Evolutionary conservation across 2,113 vertebrate species (phyloP).

Genomic region (Narcine bancroftii): DNA sequence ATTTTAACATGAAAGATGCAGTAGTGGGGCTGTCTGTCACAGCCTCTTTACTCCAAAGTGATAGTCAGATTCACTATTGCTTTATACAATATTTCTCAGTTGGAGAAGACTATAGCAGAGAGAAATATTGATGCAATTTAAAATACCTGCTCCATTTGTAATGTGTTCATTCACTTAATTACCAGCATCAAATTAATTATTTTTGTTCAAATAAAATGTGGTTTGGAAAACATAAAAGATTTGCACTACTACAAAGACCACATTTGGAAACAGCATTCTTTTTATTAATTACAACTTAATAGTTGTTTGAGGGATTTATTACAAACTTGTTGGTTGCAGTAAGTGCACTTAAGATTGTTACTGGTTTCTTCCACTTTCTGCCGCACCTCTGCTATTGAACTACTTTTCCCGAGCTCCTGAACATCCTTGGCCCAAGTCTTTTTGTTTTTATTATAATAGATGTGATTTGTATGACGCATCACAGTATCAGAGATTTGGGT

Average conservation of each 20-base stretch:
- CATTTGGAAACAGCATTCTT: not conserved
- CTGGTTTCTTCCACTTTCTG: not conserved
- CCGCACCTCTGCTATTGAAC: not conserved
- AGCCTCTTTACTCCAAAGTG: constrained; percentile 51
- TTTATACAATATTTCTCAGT: constrained; percentile 45
- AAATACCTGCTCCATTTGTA: not conserved
- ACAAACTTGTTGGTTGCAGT: not conserved
- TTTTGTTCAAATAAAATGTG: not conserved
- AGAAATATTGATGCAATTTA: not conserved
- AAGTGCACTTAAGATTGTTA: not conserved
- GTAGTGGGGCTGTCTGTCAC: constrained; percentile 50
- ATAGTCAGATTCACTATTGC: constrained; percentile 50
- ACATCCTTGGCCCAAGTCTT: not conserved
- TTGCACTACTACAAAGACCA: not conserved
- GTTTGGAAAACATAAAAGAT: not conserved
- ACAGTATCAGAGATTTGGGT: too few species aligned
- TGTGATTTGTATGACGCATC: too few species aligned
- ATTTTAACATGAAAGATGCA: constrained; percentile 54
- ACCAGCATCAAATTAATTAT: not conserved
- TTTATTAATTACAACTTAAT: not conserved
- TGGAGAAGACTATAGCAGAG: constrained; percentile 20
- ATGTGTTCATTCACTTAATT: not conserved
- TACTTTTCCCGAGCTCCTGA: too few species aligned
- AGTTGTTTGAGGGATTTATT: not conserved
- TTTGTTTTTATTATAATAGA: too few species aligned